Base-by-base conservation (phyloP, 2,888 invertebrate genomes). In the Pterobdella sp. region DNA sequence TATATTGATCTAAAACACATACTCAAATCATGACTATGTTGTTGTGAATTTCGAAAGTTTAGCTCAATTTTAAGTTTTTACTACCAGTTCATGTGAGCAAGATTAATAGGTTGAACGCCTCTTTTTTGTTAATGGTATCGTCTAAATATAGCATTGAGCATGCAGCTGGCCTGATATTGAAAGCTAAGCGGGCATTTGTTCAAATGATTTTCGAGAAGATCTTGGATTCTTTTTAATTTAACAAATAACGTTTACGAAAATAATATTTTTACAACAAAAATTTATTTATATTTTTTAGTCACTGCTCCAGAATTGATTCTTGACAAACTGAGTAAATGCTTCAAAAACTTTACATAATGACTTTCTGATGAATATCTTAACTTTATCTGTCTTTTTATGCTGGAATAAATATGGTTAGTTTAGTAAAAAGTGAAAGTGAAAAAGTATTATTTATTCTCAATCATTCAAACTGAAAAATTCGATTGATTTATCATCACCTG, bases 281-380 rank as follows among this genome's bases (percentile, higher is more conserved):
- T 26, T 56, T 56, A 3, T 26, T 4, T 56, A 18, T 18, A 14
- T 26, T 3, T 56, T 26, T 26, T 56, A 26, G 60, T 56, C 60
- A n/a, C 4, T n/a, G 60, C 26, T 56, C 60, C 60, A 56, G 60
- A 56, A 18, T 56, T 56, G 3, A 56, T 3, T 56, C 60, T 26
- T 56, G n/a, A 56, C 18, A 22, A 56, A 56, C 60, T 56, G 60
- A 56, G 60, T 56, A 56, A 42, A 56, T 56, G 60, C 60, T 56
- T 56, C 60, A 56, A 56, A 22, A 26, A 56, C 26, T 56, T 22
- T 26, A 56, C 4, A 22, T 56, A 56, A 56, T 56, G 60, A 4
- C 18, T 26, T 56, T 3, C 60, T 22, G 26, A 18, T 22, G 60
- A 56, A 26, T n/a, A n/a, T n/a, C n/a, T n/a, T 56, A 56, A 56